Evolutionary conservation across 2,113 vertebrate species (phyloP).

Genomic region (Misgurnus anguillicaudatus): DNA sequence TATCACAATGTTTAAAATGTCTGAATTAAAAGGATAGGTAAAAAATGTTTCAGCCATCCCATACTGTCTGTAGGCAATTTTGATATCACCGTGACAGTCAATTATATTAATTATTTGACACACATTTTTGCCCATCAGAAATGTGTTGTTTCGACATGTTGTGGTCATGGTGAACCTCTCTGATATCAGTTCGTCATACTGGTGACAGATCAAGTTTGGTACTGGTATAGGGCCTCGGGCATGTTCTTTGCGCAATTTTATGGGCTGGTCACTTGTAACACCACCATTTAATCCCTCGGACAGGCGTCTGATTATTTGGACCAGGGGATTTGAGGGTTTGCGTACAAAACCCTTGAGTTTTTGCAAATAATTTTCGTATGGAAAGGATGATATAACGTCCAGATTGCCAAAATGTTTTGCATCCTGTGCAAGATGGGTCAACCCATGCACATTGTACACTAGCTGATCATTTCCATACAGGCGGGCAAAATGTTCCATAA

Average conservation of each 20-base stretch:
- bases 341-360: slow-evolving; percentile 4
- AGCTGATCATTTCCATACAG: not conserved
- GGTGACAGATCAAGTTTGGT: slow-evolving; percentile 1
- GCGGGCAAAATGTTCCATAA: not conserved
- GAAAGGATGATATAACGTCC: slow-evolving; percentile 13
- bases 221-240: slow-evolving; percentile 8
- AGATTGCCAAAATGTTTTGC: slow-evolving; percentile 10
- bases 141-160: slow-evolving; percentile 1
- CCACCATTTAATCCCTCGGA: not conserved
- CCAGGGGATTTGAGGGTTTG: slow-evolving; percentile 20
- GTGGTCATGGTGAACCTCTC: slow-evolving; percentile 8
- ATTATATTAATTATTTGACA: slow-evolving; percentile 13
- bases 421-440: slow-evolving; percentile 12
- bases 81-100: not conserved
- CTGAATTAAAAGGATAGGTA: slow-evolving; percentile 2
- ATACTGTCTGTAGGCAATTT: slow-evolving; percentile 2
- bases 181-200: slow-evolving; percentile 7
- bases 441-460: slow-evolving; percentile 7
- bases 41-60: not conserved
- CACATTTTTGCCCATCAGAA: slow-evolving; percentile 14
- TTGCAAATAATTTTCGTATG: slow-evolving; percentile 12
- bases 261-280: slow-evolving; percentile 1
- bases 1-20: not conserved
- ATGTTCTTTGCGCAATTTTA: slow-evolving; percentile 7
- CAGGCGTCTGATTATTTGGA: slow-evolving; percentile 18